Base-by-base conservation (phyloP, 2,888 invertebrate genomes). In the Dolichomitus sp. region DNA sequence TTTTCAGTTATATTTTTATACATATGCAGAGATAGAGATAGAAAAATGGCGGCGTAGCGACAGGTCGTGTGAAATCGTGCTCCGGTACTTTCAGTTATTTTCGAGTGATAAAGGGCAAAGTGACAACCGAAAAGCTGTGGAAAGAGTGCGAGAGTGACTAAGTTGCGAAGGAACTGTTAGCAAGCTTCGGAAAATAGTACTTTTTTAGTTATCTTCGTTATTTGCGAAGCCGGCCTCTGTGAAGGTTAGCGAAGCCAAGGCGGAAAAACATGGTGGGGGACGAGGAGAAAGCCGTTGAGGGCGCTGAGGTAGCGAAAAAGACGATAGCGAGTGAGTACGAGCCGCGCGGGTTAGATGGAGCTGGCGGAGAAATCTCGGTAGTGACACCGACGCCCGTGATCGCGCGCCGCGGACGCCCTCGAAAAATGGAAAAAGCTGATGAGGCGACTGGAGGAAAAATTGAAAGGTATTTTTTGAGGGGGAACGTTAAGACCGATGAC, bases 11-110 rank as follows among this genome's bases (percentile, higher is more conserved):
- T n/a, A n/a, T n/a, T n/a, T n/a, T n/a, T n/a, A n/a, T n/a, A n/a
- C n/a, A n/a, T n/a, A n/a, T n/a, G n/a, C n/a, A n/a, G n/a, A n/a
- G n/a, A n/a, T n/a, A n/a, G n/a, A n/a, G n/a, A n/a, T n/a, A n/a
- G n/a, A n/a, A n/a, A 59, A 33, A 59, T 59, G 37, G 59, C 59
- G 59, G 9, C 59, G 37, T 11, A 37, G 59, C 17, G 59, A 11
- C 9, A 37, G 33, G 59, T 59, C 17, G 57, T n/a, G 33, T 33
- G n/a, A n/a, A 30, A 57, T 5, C 27, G 57, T 14, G 57, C 57
- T 57, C 14, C 27, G 57, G 57, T 57, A 57, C 14, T 57, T 30
- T 27, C 5, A 33, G 30, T 1, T n/a, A 30, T 57, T 57, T 57
- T 12, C 54, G 57, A 12, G 59, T 59, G 9, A 17, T 33, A 37